Conservation (phyloP, 2,797 vertebrate genomes). For the Luscinia luscinia region DNA sequence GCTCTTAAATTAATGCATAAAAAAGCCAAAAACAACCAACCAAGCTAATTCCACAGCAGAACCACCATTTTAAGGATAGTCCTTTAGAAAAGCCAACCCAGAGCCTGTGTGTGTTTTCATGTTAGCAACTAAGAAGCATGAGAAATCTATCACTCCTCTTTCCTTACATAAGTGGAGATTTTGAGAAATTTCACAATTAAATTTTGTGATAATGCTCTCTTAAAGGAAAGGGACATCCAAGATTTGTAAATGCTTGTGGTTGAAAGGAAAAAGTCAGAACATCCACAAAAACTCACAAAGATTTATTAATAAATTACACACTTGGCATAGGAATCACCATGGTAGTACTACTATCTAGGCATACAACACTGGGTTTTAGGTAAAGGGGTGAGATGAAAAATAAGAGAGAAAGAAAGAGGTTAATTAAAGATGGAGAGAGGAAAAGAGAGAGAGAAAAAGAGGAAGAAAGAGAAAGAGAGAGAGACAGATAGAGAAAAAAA, state of each 20-base stretch:
- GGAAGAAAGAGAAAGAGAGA: neutral
- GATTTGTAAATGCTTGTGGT: neutral
- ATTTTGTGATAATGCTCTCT: neutral
- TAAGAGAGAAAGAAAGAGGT: neutral
- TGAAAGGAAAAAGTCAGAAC: accelerated
- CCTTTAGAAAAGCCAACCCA: neutral
- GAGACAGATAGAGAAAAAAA: accelerated
- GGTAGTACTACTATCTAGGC: neutral
- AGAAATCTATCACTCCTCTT: neutral
- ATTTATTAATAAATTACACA: neutral
- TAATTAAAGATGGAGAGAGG: neutral
- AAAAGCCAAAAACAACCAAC: neutral
- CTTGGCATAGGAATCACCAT: neutral
- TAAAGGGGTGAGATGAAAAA: neutral
- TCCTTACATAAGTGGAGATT: neutral
- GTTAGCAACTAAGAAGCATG: neutral
- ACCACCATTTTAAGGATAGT: neutral
- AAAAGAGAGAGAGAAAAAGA: accelerated
- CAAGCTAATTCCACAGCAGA: neutral
- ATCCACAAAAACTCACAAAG: accelerated
- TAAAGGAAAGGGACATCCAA: neutral
- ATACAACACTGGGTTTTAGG: neutral
- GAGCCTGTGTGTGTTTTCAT: neutral
- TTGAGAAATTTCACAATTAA: neutral
- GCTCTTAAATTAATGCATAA: neutral